A percentile compares a stretch with the other conserved stretches of the same genome.
These are phyloP conservation scores for Fissipunctia ypsillon DNA, from an alignment of 2,888 invertebrate genomes.

Conservation along the genomic window DNA sequence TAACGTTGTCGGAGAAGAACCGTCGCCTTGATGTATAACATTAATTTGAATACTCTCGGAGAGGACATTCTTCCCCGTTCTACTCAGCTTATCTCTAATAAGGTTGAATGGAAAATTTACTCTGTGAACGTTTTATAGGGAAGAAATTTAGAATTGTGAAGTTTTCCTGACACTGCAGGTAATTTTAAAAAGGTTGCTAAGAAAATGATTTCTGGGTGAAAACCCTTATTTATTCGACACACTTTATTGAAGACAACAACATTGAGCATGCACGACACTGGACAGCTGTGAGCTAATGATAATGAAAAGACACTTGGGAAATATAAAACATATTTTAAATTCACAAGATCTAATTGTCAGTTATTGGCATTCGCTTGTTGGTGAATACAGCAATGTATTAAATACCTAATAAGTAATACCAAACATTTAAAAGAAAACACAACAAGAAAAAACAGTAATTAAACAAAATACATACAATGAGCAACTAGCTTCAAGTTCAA, in stretches of 20 bases:
- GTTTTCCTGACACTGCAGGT: constrained; percentile 1
- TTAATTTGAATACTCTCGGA: constrained; percentile 73
- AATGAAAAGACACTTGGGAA: too few species aligned
- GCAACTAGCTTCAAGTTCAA: too few species aligned
- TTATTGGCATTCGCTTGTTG: not conserved
- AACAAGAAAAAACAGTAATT: not conserved
- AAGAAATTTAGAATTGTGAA: constrained; percentile 36
- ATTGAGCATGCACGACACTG: too few species aligned
- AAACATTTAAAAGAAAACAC: not conserved
- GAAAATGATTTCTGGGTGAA: too few species aligned
- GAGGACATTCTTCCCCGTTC: constrained; percentile 71
- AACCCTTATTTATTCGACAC: too few species aligned
- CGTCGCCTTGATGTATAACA: constrained; percentile 74
- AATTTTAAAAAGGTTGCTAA: constrained; percentile 5
- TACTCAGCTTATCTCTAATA: constrained; percentile 66
- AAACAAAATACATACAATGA: not conserved
- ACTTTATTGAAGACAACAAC: too few species aligned
- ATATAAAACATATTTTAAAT: not conserved
- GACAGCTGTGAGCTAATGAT: too few species aligned
- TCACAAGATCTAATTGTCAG: not conserved
- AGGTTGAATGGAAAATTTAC: constrained; percentile 65
- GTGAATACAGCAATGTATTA: not conserved
- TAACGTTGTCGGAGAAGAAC: constrained; percentile 52
- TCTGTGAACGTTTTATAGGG: constrained; percentile 50
- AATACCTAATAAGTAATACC: too few species aligned